Percentiles rank a stretch among this genome's conserved stretches.
Conservation (phyloP, 2,113 vertebrate species). For the Oncorhynchus kisutch region DNA sequence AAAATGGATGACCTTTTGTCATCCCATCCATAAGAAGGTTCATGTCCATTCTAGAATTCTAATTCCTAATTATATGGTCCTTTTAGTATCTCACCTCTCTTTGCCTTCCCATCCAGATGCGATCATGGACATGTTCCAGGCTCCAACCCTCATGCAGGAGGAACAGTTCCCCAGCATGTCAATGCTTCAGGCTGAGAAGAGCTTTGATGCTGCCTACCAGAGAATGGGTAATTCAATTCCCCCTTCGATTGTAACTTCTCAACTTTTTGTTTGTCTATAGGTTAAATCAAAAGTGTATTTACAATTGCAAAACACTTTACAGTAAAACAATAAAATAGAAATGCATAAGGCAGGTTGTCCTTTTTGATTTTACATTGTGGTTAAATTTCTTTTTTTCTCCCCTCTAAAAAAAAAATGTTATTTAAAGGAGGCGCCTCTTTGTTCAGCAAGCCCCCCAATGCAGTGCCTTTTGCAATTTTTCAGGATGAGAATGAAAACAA, state of each 20-base stretch:
- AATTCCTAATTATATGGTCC: too few relatives aligned
- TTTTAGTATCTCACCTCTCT: too few relatives aligned
- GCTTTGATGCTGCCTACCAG: slow-evolving; percentile 58
- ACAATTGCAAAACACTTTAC: too few relatives aligned
- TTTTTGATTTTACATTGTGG: too few relatives aligned
- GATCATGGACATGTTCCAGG: slow-evolving; percentile 95
- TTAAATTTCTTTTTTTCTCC: too few relatives aligned
- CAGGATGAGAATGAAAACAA: slow-evolving; percentile 78
- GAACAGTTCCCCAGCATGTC: slow-evolving; percentile 48
- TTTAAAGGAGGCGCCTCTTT: neutral
- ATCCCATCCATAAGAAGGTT: too few relatives aligned
- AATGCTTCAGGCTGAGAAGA: slow-evolving; percentile 34
- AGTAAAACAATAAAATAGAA: too few relatives aligned
- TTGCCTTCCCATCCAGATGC: slow-evolving; percentile 68
- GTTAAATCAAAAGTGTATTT: too few relatives aligned
- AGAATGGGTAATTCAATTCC: slow-evolving; percentile 54
- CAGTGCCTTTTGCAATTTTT: slow-evolving; percentile 80
- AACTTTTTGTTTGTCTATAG: neutral
- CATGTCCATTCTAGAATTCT: too few relatives aligned
- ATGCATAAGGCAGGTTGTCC: too few relatives aligned
- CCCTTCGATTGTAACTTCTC: neutral
- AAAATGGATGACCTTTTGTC: too few relatives aligned
- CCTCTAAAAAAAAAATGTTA: neutral
- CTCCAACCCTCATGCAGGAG: slow-evolving; percentile 77
- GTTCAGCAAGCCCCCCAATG: slow-evolving; percentile 8